Evolutionary conservation across 2,888 invertebrate species (phyloP), one percentile per base, ranked within the genome.

Genomic region (Cephus runcator): DNA sequence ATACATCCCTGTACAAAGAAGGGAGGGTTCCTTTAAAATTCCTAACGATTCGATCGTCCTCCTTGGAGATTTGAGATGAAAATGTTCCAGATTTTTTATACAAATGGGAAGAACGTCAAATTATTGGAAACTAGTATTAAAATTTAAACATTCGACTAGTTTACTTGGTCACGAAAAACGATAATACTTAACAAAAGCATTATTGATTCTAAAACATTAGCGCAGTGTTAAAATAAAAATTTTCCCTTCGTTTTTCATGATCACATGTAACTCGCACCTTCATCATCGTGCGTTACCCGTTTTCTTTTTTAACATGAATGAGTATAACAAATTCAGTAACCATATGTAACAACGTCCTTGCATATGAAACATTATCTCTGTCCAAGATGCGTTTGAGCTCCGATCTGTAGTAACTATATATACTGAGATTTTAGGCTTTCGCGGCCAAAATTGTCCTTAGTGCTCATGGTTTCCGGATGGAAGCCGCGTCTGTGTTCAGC

Each of bases 351-450:
- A 56, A 23, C 23, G 56, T 23, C 9, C 9, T 56, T 56, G 56
- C 23, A 56, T 23, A 56, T 23, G 56, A 56, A 56, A 23, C 23
- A 56, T 56, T 56, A 40, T 23, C 9, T 56, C 56, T 56, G 23
- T 56, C 56, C 23, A 56, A 56, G 56, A 56, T 56, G 23, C 23
- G 56, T 15, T 56, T 56, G 56, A 40, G 1, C 9, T 56, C 56
- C 56, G 56, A 23, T 23, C 23, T 56, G 73, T 77, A 79, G 36
- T 80, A 83, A 76, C 79, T 83, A 86, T 86, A 80, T 85, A 86
- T 83, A 83, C 85, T 85, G n/a, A n/a, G n/a, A n/a, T n/a, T n/a
- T n/a, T n/a, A n/a, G n/a, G n/a, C n/a, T n/a, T n/a, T n/a, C n/a
- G n/a, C n/a, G n/a, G n/a, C n/a, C n/a, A n/a, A n/a, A n/a, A n/a